These are phyloP conservation scores for Drosophila sp. DNA, from an alignment of 1,140 invertebrate species.

Conservation along the genomic window DNA sequence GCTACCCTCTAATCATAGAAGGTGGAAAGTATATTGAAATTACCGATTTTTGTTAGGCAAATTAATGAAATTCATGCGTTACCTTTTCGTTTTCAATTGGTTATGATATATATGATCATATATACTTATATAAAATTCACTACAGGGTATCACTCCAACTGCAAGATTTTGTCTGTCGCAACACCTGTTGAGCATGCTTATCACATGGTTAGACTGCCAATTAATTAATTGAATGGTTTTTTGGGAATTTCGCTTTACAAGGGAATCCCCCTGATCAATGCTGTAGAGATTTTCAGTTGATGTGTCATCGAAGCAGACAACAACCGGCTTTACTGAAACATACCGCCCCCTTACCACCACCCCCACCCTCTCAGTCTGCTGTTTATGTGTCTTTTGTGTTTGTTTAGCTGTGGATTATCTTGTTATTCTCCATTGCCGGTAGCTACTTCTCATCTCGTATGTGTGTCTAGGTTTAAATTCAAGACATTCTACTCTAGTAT, in stretches of 20 bases:
- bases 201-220: slow-evolving; percentile 1
- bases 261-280: slow-evolving; percentile 12
- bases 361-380: neutral
- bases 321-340: neutral
- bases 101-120: too few relatives aligned
- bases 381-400: slow-evolving; percentile 6
- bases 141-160: neutral
- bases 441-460: neutral
- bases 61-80: too few relatives aligned
- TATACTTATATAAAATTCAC: too few relatives aligned
- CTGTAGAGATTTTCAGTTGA: neutral
- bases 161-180: neutral
- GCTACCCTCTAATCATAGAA: neutral
- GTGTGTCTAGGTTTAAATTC: slow-evolving; percentile 5
- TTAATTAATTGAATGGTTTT: slow-evolving; percentile 22
- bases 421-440: neutral
- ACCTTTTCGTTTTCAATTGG: too few relatives aligned
- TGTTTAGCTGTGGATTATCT: neutral
- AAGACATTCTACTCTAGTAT: neutral
- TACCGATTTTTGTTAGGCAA: too few relatives aligned
- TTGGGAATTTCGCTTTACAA: slow-evolving; percentile 6
- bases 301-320: slow-evolving; percentile 5
- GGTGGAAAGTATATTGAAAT: neutral
- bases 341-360: neutral
- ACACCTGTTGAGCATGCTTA: slow-evolving; percentile 12